These are phyloP conservation scores for Geopemphigus sp. DNA, from an alignment of 1,140 invertebrate genomes.

Conservation along the genomic window DNA sequence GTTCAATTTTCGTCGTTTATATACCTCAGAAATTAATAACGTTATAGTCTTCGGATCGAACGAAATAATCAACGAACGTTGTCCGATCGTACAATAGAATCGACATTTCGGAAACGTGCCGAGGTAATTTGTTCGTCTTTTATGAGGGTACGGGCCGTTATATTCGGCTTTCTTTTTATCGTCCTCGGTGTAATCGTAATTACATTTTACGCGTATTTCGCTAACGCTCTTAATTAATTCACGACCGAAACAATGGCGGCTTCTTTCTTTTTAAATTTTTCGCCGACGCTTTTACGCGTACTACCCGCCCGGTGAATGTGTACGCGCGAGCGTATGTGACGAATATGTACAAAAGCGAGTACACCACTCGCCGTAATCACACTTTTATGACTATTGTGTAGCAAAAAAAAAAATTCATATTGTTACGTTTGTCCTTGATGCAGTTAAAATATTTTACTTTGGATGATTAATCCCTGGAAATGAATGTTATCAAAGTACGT, in stretches of 20 bases:
- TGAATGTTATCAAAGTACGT: not conserved
- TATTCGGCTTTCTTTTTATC: not conserved
- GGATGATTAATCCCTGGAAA: not conserved
- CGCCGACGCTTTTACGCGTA: not conserved
- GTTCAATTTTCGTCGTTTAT: too few species aligned
- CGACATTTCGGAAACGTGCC: not conserved
- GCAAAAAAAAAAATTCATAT: too few species aligned
- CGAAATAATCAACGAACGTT: not conserved
- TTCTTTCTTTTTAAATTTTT: not conserved
- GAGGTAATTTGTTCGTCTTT: not conserved
- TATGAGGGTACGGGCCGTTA: not conserved
- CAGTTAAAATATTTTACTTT: conserved; percentile 16
- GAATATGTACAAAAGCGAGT: not conserved
- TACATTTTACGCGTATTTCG: not conserved
- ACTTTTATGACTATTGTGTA: not conserved
- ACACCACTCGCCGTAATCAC: not conserved
- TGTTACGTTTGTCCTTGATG: conserved; percentile 11
- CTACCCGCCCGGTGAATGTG: not conserved
- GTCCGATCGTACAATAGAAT: not conserved
- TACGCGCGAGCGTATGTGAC: not conserved
- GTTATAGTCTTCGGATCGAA: too few species aligned
- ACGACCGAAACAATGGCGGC: not conserved
- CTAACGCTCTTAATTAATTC: not conserved
- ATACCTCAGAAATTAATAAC: too few species aligned
- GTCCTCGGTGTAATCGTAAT: not conserved